These are phyloP conservation scores for Branchinecta sandiegonensis DNA, from an alignment of 2,888 invertebrate genomes.

Conservation along the genomic window DNA sequence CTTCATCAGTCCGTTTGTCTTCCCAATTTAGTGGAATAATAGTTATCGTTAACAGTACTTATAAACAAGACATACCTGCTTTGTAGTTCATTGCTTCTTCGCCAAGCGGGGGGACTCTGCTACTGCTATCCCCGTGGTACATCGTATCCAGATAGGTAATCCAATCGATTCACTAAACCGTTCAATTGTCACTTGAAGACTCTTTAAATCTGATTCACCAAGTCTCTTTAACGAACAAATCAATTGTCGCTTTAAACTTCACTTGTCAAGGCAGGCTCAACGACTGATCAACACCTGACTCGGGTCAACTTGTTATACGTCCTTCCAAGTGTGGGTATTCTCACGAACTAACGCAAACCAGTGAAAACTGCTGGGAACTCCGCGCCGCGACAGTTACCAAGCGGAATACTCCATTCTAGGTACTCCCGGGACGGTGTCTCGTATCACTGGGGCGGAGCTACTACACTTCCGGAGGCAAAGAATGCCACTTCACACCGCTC, in stretches of 20 bases:
- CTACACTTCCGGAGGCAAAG: slow-evolving; percentile 1
- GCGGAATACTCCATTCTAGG: slow-evolving; percentile 9
- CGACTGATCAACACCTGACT: no score
- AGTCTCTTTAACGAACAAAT: no score
- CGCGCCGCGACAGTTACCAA: background rate
- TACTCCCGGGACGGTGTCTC: slow-evolving; percentile 10
- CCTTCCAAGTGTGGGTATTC: no score
- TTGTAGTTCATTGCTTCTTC: background rate
- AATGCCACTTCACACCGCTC: background rate
- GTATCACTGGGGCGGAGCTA: slow-evolving; percentile 2
- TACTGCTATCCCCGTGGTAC: background rate
- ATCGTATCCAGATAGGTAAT: background rate
- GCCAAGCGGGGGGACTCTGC: background rate
- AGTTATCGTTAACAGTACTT: no score
- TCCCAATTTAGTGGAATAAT: no score
- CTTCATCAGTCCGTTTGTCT: no score
- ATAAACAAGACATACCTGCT: background rate
- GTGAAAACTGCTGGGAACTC: background rate
- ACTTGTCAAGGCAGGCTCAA: no score
- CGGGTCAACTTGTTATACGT: no score
- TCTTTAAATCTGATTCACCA: no score
- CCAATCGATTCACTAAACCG: no score
- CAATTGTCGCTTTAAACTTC: no score
- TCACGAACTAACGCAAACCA: slow-evolving; percentile 1
- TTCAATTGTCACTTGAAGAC: no score